These are phyloP conservation scores for Petrocephalus schoutedeni DNA, from an alignment of 2,797 vertebrate genomes.

Conservation along the genomic window DNA sequence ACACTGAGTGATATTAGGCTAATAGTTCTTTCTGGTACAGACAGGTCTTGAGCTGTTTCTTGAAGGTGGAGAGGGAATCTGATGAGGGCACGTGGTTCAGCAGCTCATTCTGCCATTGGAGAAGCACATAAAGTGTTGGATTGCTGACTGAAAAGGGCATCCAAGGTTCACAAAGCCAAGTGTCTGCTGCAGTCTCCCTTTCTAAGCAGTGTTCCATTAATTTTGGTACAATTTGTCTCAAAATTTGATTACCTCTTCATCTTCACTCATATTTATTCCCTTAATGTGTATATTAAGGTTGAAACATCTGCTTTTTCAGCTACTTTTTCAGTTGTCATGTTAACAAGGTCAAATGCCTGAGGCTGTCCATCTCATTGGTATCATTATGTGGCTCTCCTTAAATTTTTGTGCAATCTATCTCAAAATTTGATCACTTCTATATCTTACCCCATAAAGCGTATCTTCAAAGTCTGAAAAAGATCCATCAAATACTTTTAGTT, in stretches of 20 bases:
- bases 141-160: neutral
- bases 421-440: neutral
- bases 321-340: neutral
- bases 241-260: neutral
- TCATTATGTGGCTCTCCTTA: neutral
- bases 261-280: neutral
- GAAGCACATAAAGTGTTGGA: neutral
- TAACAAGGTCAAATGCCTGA: neutral
- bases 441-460: neutral
- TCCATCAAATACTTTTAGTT: too few relatives aligned
- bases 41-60: neutral
- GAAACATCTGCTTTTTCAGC: neutral
- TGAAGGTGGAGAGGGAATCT: neutral
- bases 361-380: neutral
- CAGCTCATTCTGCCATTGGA: neutral
- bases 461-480: too few relatives aligned
- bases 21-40: neutral
- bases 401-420: neutral
- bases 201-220: neutral
- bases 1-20: neutral
- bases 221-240: neutral
- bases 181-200: neutral
- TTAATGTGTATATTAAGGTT: neutral
- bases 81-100: neutral
- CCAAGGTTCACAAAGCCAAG: neutral